Evolutionary conservation across 1,140 invertebrate genomes (phyloP).

Genomic region (Mya arenaria): DNA sequence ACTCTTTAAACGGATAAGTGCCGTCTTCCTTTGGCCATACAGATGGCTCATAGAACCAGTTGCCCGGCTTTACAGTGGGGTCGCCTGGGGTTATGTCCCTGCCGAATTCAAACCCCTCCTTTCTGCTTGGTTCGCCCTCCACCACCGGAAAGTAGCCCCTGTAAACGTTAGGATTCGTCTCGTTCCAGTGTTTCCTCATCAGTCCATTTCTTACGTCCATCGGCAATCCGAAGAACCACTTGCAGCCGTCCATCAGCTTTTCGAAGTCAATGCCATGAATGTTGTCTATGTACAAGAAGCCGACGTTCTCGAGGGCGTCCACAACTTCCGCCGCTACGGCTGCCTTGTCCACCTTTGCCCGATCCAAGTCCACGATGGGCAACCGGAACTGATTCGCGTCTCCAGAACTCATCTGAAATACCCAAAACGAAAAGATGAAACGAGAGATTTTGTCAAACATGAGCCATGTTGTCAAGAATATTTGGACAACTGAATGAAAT

Average conservation of each 20-base stretch:
- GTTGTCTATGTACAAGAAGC: constrained; percentile 67
- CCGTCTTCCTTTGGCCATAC: constrained; percentile 66
- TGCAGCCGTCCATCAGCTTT: constrained; percentile 57
- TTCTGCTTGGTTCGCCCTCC: constrained; percentile 56
- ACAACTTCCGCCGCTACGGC: constrained; percentile 59
- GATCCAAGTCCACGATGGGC: constrained; percentile 64
- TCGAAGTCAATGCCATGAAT: constrained; percentile 61
- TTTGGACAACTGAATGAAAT: no score
- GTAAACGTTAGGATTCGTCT: constrained; percentile 61
- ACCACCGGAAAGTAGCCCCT: constrained; percentile 67
- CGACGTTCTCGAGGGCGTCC: constrained; percentile 62
- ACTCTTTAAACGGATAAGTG: constrained; percentile 56
- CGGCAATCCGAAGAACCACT: constrained; percentile 63
- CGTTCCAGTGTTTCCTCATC: constrained; percentile 63
- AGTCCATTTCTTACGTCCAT: constrained; percentile 52
- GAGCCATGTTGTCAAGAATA: no score
- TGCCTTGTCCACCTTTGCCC: constrained; percentile 52
- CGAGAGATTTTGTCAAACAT: no score
- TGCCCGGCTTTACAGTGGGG: constrained; percentile 44
- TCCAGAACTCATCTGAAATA: not conserved
- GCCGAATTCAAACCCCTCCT: constrained; percentile 68
- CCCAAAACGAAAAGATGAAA: no score
- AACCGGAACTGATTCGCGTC: constrained; percentile 7
- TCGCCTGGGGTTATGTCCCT: constrained; percentile 52
- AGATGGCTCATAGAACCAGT: constrained; percentile 65